These are phyloP conservation scores for Drosophila leontia DNA, from an alignment of 1,140 invertebrate species.

Conservation along the genomic window DNA sequence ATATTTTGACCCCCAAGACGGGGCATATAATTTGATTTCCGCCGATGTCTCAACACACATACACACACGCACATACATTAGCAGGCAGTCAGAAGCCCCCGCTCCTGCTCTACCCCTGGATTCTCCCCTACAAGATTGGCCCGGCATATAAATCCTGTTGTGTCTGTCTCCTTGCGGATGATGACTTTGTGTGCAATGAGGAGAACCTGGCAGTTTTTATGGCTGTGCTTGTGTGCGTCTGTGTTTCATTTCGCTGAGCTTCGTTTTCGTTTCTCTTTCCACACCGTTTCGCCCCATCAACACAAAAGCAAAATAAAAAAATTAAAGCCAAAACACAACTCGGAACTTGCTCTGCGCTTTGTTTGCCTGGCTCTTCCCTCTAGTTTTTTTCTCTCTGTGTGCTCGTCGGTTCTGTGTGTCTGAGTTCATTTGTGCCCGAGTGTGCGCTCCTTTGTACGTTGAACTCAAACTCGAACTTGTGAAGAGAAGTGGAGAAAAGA, in stretches of 20 bases:
- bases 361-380: constrained; percentile 56
- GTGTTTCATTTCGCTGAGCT: constrained; percentile 60
- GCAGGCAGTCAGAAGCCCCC: constrained; percentile 18
- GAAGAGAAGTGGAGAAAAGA: constrained; percentile 12
- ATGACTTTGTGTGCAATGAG: constrained; percentile 55
- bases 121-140: constrained; percentile 39
- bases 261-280: constrained; percentile 61
- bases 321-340: constrained; percentile 54
- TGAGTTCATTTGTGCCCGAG: constrained; percentile 11
- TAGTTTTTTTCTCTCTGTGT: constrained; percentile 10
- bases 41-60: constrained; percentile 8
- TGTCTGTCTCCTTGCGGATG: constrained; percentile 35
- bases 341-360: constrained; percentile 76
- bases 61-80: constrained; percentile 1
- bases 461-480: constrained; percentile 56
- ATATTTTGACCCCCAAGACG: constrained; percentile 72
- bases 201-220: constrained; percentile 44
- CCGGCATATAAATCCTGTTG: constrained; percentile 70
- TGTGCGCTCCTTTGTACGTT: constrained; percentile 70
- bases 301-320: constrained; percentile 23
- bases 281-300: constrained; percentile 61
- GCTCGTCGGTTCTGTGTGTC: constrained; percentile 5
- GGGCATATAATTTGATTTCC: constrained; percentile 71
- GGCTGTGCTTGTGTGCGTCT: constrained; percentile 22
- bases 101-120: constrained; percentile 4